phyloP scores from a whole-genome alignment of 1,140 invertebrate genomes.

The Caenorhabditis remanei region DNA sequence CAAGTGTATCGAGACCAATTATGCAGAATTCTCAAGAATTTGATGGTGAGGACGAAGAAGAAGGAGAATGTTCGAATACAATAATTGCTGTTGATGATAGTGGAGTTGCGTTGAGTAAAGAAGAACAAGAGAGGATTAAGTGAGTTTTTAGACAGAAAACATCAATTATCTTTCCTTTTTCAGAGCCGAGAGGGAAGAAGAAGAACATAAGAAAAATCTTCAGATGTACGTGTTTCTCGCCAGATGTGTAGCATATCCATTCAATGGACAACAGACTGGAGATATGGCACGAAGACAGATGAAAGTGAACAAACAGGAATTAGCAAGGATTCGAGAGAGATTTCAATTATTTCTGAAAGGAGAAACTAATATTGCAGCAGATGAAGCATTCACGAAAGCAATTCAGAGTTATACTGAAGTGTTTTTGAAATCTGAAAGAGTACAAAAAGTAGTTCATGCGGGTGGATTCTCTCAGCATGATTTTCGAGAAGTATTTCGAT shows the following conservation, averaged over 20 bases:
- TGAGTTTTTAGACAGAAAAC: conserved; percentile 24
- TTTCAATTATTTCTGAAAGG: conserved; percentile 81
- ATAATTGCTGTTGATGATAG: conserved; percentile 56
- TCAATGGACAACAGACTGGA: conserved; percentile 98
- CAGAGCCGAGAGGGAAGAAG: conserved; percentile 86
- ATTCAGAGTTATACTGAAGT: conserved; percentile 97
- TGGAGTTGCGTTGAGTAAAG: conserved; percentile 71
- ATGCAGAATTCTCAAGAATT: conserved; percentile 74
- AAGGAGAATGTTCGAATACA: conserved; percentile 62
- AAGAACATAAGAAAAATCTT: conserved; percentile 90
- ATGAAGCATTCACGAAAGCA: conserved; percentile 98
- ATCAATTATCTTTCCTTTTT: conserved; percentile 44
- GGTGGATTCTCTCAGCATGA: conserved; percentile 97
- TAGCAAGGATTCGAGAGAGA: conserved; percentile 90
- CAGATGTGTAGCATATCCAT: conserved; percentile 96
- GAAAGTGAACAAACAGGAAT: conserved; percentile 94
- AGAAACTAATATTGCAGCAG: conserved; percentile 96
- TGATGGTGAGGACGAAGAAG: conserved; percentile 73
- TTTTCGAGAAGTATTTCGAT: conserved; percentile 87
- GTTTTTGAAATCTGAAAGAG: conserved; percentile 94
- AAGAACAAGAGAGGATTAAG: conserved; percentile 76
- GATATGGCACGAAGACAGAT: conserved; percentile 93
- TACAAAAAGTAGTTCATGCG: conserved; percentile 93
- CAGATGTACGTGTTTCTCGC: conserved; percentile 99
- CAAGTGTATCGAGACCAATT: conserved; percentile 57